A percentile compares a stretch with the other conserved stretches of the same genome.
phyloP scores from a whole-genome alignment of 2,113 vertebrate species.

The Oceanodroma tethys region DNA sequence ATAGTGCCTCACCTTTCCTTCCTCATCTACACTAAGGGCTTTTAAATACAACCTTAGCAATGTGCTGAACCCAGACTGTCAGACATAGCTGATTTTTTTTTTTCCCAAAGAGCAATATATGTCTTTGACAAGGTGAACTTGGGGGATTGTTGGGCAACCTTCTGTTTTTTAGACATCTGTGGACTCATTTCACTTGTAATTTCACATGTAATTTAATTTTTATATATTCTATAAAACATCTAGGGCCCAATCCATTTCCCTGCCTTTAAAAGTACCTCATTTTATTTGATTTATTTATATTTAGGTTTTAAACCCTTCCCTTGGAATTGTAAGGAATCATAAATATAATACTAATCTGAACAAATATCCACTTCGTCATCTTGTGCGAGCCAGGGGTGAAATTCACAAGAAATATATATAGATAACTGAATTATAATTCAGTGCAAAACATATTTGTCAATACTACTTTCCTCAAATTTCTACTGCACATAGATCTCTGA shows the following conservation, averaged over 20 bases:
- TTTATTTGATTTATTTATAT: slow-evolving; percentile 18
- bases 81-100: neutral
- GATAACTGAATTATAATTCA: neutral
- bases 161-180: neutral
- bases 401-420: neutral
- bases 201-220: slow-evolving; percentile 4
- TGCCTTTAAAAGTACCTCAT: neutral
- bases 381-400: neutral
- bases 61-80: neutral
- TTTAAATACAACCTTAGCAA: neutral
- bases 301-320: neutral
- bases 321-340: neutral
- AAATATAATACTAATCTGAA: slow-evolving; percentile 14
- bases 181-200: neutral
- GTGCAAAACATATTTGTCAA: neutral
- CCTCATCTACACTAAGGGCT: neutral
- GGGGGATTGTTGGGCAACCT: neutral
- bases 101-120: neutral
- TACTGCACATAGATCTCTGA: neutral
- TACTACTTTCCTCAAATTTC: neutral
- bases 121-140: neutral
- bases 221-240: neutral
- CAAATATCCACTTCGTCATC: neutral
- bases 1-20: neutral
- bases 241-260: neutral